Conservation (phyloP, 2,888 invertebrate species). For the Corythucha ciliata region DNA sequence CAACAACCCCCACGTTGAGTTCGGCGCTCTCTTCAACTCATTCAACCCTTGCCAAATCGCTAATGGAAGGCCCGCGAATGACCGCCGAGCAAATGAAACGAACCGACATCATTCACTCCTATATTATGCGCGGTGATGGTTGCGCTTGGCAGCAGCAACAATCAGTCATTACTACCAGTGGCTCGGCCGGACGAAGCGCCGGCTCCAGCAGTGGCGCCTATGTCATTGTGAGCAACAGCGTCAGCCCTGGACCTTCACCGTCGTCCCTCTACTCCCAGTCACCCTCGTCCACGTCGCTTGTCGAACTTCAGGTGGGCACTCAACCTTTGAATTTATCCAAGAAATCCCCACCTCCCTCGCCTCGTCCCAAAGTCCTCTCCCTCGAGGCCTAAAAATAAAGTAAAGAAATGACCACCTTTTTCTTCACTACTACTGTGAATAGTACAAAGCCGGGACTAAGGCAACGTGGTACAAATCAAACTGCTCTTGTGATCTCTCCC, state of each 20-base stretch:
- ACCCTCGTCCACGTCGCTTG: constrained; percentile 47
- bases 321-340: constrained; percentile 85
- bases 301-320: constrained; percentile 73
- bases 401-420: constrained; percentile 26
- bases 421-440: constrained; percentile 16
- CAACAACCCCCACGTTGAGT: constrained; percentile 43
- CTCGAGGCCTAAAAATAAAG: constrained; percentile 43
- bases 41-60: constrained; percentile 77
- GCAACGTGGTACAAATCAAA: constrained; percentile 35
- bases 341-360: constrained; percentile 68
- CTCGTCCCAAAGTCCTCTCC: constrained; percentile 54
- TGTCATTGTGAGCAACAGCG: constrained; percentile 44
- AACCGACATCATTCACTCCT: constrained; percentile 84
- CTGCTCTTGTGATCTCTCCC: constrained; percentile 35
- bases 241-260: constrained; percentile 41
- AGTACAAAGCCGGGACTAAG: constrained; percentile 23
- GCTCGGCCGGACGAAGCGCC: constrained; percentile 29
- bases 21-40: constrained; percentile 73
- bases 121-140: constrained; percentile 60
- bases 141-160: constrained; percentile 44
- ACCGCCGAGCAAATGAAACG: constrained; percentile 86
- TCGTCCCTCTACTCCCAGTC: constrained; percentile 39
- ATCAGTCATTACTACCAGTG: constrained; percentile 28
- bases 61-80: constrained; percentile 90
- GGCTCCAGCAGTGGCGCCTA: constrained; percentile 42